These are phyloP conservation scores for Tipula unca DNA, from an alignment of 2,888 invertebrate species.

Conservation along the genomic window DNA sequence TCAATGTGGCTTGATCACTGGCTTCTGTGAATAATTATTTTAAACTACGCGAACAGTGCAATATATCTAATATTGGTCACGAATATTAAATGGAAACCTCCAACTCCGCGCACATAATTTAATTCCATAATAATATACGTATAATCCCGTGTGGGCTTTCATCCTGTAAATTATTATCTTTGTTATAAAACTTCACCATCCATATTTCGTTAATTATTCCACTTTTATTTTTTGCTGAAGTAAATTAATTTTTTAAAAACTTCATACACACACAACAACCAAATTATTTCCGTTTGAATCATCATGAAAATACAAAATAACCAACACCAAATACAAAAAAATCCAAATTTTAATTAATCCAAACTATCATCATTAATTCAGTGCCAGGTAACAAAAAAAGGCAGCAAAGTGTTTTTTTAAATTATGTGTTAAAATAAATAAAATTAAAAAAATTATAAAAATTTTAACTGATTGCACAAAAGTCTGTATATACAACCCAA, in stretches of 20 bases:
- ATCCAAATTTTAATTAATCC: neutral
- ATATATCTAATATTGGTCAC: too few relatives aligned
- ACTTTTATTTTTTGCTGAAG: neutral
- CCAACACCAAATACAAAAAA: neutral
- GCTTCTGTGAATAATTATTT: too few relatives aligned
- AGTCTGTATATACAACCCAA: neutral
- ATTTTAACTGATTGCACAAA: neutral
- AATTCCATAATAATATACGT: neutral
- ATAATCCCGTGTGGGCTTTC: neutral
- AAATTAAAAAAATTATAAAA: neutral
- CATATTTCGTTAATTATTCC: neutral
- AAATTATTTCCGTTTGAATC: neutral
- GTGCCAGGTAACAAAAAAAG: neutral
- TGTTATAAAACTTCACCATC: neutral
- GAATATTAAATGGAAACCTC: too few relatives aligned
- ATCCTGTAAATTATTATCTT: neutral
- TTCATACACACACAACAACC: neutral
- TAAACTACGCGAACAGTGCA: too few relatives aligned
- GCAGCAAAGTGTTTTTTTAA: neutral
- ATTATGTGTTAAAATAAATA: conserved; percentile 4
- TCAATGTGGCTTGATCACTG: too few relatives aligned
- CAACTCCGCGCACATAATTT: neutral
- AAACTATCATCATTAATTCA: neutral
- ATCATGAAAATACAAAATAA: neutral
- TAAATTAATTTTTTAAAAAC: neutral